Conservation (phyloP, 2,888 invertebrate species). For the Notodonta dromedarius region DNA sequence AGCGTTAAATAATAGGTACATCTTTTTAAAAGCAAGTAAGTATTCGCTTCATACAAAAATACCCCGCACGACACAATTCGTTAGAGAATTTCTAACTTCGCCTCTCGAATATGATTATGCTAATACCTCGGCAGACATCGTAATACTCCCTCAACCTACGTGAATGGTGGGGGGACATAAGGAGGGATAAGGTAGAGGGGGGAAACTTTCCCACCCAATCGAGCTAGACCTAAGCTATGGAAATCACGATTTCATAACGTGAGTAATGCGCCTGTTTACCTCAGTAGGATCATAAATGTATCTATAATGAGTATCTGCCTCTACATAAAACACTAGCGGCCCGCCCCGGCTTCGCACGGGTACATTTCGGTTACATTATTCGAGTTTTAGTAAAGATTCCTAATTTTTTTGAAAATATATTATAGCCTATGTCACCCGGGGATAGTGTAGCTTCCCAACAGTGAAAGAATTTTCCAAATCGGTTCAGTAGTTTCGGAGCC, state of each 20-base stretch:
- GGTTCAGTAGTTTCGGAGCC: no score
- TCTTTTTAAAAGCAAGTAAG: conserved; percentile 6
- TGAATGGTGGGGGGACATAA: conserved; percentile 42
- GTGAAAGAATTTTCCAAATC: no score
- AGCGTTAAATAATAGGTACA: no score
- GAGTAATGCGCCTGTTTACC: conserved; percentile 4
- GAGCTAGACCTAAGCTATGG: conserved; percentile 24
- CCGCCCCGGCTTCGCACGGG: no score
- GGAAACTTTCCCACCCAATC: conserved; percentile 3
- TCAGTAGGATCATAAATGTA: conserved; percentile 23
- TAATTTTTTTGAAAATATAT: no score
- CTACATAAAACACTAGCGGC: conserved; percentile 33
- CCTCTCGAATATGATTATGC: conserved; percentile 59
- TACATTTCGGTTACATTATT: no score
- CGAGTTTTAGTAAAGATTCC: no score
- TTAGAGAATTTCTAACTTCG: conserved; percentile 35
- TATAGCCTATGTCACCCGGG: no score
- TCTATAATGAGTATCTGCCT: conserved; percentile 25
- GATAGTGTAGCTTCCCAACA: no score
- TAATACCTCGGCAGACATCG: conserved; percentile 49
- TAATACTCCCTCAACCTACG: conserved; percentile 37
- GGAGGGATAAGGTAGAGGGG: conserved; percentile 11
- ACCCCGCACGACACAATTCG: conserved; percentile 17
- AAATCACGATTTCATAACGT: conserved; percentile 10
- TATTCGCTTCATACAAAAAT: conserved; percentile 16